Base-by-base conservation (phyloP, 1,140 invertebrate species). In the Drosophila hydei region DNA sequence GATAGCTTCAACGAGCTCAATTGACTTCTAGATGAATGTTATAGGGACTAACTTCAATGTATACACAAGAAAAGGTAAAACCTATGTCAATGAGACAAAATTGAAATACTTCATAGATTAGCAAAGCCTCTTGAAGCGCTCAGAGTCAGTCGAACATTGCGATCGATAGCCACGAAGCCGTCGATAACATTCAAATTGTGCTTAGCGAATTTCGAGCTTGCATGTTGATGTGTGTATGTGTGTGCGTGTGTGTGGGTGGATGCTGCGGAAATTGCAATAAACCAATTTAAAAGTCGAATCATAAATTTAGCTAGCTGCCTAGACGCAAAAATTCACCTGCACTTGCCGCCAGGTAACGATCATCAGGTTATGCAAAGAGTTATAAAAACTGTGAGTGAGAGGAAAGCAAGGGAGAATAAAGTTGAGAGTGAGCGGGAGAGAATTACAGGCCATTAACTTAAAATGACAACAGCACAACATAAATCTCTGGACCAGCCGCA, bases 401-500 rank as follows among this genome's bases (percentile, higher is more conserved):
- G 47, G 56, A 16, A 27, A 36, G 48, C 21, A 25, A 11, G 52
- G 14, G 14, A 25, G 21, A 43, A 38, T n/a, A 14, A 6, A 40
- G 23, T 2, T 1, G 27, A 21, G 30, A 16, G 18, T 4, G 72
- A 30, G 27, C 45, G 27, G 16, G 42, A 33, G 70, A 71, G 81
- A 64, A 74, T 71, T 77, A 75, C 69, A 81, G 64, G 62, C 81
- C 81, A 85, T 85, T 85, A 85, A 85, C 70, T 81, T 75, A 81
- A 87, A 88, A 75, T 87, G 81, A 87, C 81, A 87, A 79, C 67
- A 51, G 50, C 59, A 79, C 64, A 77, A 75, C 81, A 87, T 88
- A 87, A 87, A 87, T 87, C 81, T 88, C 63, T 45, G 27, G 55
- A 6, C 45, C 69, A 72, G 69, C 69, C 62, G 69, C 63, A 74